Percentiles rank a stretch among this genome's conserved stretches.
Evolutionary conservation across 2,113 vertebrate species (phyloP).

Genomic region (Gymnobelideus leadbeateri): DNA sequence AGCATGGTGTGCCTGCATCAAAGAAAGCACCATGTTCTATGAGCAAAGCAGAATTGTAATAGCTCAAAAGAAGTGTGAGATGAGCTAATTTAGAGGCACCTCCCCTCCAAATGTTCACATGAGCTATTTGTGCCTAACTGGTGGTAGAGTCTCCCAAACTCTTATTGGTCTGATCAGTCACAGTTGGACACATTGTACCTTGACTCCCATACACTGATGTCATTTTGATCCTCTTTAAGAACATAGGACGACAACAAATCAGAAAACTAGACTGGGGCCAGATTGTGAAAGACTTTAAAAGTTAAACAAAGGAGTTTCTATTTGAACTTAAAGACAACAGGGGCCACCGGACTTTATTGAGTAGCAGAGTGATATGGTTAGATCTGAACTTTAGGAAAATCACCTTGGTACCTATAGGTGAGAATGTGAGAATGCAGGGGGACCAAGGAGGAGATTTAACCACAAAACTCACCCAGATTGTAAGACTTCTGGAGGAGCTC

Average conservation of each 20-base stretch:
- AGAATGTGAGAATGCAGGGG: background rate
- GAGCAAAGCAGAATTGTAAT: background rate
- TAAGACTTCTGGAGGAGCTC: conserved; percentile 90
- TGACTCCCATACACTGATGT: background rate
- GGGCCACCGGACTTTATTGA: background rate
- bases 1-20: no score
- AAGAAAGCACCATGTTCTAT: background rate
- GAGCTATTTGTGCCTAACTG: background rate
- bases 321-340: background rate
- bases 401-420: background rate
- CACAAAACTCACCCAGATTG: conserved; percentile 87
- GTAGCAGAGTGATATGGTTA: background rate
- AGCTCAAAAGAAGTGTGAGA: background rate
- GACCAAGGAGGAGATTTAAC: background rate
- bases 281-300: background rate
- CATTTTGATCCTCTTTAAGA: background rate
- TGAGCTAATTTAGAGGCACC: background rate
- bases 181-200: background rate
- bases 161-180: background rate
- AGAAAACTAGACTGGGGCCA: background rate
- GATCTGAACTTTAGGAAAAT: background rate
- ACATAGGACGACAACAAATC: background rate
- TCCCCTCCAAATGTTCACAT: background rate
- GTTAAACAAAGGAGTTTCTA: background rate
- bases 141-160: background rate